phyloP scores from a whole-genome alignment of 1,140 invertebrate species.

The Drosophila prosaltans region DNA sequence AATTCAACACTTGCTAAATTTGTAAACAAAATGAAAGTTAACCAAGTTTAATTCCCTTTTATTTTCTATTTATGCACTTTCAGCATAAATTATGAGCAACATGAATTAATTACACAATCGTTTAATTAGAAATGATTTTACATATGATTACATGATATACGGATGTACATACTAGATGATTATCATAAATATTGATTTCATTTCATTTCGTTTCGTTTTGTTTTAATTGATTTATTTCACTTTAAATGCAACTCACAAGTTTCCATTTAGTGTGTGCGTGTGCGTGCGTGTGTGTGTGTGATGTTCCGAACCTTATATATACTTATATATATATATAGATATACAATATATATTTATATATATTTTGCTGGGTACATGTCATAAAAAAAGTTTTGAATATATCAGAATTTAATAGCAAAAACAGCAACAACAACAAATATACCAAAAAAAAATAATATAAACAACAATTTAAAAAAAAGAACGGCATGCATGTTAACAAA shows the following conservation, averaged over 20 bases:
- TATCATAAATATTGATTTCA: conserved; percentile 5
- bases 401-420: conserved; percentile 27
- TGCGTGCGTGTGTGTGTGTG: conserved; percentile 26
- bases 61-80: not conserved
- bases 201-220: conserved; percentile 25
- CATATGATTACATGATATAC: not conserved
- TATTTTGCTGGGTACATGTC: conserved; percentile 79
- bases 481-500: conserved; percentile 64
- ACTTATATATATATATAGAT: conserved; percentile 47
- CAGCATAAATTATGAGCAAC: not conserved
- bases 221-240: conserved; percentile 8
- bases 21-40: too few relatives aligned
- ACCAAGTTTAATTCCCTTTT: too few relatives aligned
- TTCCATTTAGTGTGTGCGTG: conserved; percentile 15
- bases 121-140: conserved; percentile 9
- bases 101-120: not conserved
- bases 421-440: conserved; percentile 15
- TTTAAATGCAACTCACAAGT: not conserved
- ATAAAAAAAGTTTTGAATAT: conserved; percentile 59
- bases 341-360: conserved; percentile 39
- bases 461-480: conserved; percentile 43
- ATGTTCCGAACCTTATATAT: conserved; percentile 24
- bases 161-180: not conserved
- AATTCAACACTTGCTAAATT: too few relatives aligned
- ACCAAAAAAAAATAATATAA: conserved; percentile 1